Base-by-base conservation (phyloP, 2,888 invertebrate species). In the Gymnocheta viridis region DNA sequence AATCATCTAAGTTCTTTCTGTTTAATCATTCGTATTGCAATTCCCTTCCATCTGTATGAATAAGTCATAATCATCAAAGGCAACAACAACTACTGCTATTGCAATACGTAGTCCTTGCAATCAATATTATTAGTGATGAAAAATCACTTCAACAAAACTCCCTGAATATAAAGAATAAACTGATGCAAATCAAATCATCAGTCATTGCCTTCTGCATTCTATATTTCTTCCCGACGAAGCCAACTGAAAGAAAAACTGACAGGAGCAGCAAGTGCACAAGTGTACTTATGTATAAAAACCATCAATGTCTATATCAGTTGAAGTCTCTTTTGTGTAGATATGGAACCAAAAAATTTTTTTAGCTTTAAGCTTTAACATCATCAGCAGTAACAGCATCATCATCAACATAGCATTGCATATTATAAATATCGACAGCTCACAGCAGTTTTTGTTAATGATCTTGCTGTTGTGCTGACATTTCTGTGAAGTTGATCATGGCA, bases 401-500 rank as follows among this genome's bases (percentile, higher is more conserved):
- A 69, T 51, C 70, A 69, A 41, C 66, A 74, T 27, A 41, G 58
- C 35, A 56, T 82, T 76, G 72, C 80, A 80, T 66, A 80, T 83
- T 83, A 83, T 83, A 83, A 80, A 80, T 83, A 83, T 83, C 76
- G 83, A 80, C 80, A 80, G 83, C 80, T 76, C 83, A 35, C 74
- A 51, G 27, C 74, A 74, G 44, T 60, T 51, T 69, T 62, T 64
- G 62, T 74, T 64, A 74, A 64, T 74, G 74, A 74, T 74, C 74
- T 49, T 77, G 77, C 67, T 60, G 73, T 67, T 80, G 73, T 67
- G 66, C 80, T 80, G 80, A 80, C 80, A 80, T 80, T 73, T 80
- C 66, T 41, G 60, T 80, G 66, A 60, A 80, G 72, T 54, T 80
- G 83, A 66, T 83, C 70, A 76, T 81, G 77, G 66, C 66, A 54